Percentiles rank a stretch among this genome's conserved stretches.
Conservation (phyloP, 2,113 vertebrate species). For the Lagopus leucura region DNA sequence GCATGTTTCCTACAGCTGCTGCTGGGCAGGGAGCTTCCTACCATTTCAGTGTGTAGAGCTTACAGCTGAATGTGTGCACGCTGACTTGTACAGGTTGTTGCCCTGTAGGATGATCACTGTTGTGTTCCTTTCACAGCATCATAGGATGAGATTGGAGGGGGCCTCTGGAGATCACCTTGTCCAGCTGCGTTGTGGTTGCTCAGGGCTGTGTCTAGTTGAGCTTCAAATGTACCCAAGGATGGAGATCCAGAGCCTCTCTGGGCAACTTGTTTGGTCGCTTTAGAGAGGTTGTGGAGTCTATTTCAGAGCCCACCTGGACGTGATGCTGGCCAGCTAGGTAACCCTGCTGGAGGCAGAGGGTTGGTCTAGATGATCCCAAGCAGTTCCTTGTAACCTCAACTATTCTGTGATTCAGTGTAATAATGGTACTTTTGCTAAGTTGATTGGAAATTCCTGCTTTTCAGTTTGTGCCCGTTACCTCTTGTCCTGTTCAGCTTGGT, state of each 20-base stretch:
- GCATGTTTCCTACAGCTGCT: not conserved
- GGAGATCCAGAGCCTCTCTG: not conserved
- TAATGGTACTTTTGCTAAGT: too few species aligned
- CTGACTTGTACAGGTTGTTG: accelerated
- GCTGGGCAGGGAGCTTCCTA: not conserved
- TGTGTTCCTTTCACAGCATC: not conserved
- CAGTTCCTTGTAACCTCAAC: too few species aligned
- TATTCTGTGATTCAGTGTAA: too few species aligned
- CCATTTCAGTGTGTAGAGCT: accelerated
- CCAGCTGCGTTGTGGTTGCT: not conserved
- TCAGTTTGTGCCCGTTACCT: not conserved
- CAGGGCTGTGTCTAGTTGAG: accelerated
- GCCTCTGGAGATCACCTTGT: not conserved
- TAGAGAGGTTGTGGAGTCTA: not conserved
- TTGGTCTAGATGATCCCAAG: too few species aligned
- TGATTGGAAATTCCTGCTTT: not conserved
- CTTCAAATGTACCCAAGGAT: not conserved
- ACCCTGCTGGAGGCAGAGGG: too few species aligned
- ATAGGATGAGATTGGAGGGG: not conserved
- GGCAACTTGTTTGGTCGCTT: not conserved
- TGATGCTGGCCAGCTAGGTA: too few species aligned
- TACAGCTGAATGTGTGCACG: accelerated
- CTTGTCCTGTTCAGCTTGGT: not conserved
- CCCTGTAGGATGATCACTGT: accelerated
- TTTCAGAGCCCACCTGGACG: not conserved